Evolutionary conservation across 2,113 vertebrate genomes (phyloP), one percentile per base, ranked within the genome.

Genomic region (Bufo gargarizans): DNA sequence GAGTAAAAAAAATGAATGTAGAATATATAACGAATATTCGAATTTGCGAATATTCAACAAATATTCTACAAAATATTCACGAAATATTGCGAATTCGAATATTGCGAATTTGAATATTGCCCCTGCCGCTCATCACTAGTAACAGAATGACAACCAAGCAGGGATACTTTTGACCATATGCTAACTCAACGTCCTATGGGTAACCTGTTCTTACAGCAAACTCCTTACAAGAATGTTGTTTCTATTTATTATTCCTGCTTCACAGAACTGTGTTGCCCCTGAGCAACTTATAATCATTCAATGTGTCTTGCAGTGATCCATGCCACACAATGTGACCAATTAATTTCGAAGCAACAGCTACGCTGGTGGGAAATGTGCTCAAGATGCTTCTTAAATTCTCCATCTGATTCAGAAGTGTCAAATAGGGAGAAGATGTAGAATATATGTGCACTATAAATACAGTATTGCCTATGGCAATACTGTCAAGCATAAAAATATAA

Each of bases 371-470:
- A 47, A 20, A 47, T 20, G 14, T 17, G n/a, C 77, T 33, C 79
- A 19, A 81, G 79, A 17, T 12, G 9, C 50, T 55, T 33, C 53
- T 8, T 22, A 22, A 53, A 84, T 53, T 55, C 13, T 33, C 63
- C 63, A 84, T 20, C n/a, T 84, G 82, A 84, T 69, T 45, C 56
- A 61, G 56, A 20, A 55, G 20, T 71, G 80, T 17, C 17, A 67
- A 4, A 20, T 11, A 53, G 14, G 3, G 14, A 4, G 67, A n/a
- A 50, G 13, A 9, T 58, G 53, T 47, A 43, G 12, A 14, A 45
- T 19, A 61, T 61, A 45, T 19, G 8, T 0, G 8, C 8, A 50
- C 20, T 50, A 76, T 16, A 74, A 74, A 8, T 19, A 74, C 20
- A 76, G 5, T 50, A 50, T 76, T 49, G 72, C 3, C 17, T 17